phyloP scores from a whole-genome alignment of 92 coral and sea anemone genomes.

The Phenganax subtilis region DNA sequence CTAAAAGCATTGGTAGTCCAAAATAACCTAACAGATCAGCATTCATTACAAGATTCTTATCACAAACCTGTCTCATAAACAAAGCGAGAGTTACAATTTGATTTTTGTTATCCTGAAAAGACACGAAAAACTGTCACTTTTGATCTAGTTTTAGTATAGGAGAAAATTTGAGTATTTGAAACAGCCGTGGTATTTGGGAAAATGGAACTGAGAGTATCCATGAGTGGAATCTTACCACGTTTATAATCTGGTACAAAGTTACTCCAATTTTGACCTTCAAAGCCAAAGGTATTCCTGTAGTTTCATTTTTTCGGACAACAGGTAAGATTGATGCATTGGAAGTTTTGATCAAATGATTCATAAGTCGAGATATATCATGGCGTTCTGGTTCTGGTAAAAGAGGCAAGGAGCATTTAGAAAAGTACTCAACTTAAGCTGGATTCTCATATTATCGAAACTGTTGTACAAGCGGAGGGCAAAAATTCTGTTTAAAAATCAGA shows the following conservation, averaged over 20 bases:
- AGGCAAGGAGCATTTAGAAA: neutral
- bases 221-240: neutral
- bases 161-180: too few species aligned
- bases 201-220: neutral
- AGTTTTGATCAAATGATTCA: neutral
- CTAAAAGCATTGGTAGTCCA: neutral
- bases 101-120: slow-evolving; percentile 22
- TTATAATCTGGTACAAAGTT: neutral
- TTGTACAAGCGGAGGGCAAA: too few species aligned
- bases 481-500: too few species aligned
- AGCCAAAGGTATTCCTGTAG: neutral
- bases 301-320: neutral
- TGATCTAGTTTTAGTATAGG: too few species aligned
- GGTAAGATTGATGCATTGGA: slow-evolving; percentile 21
- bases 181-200: too few species aligned
- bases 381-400: neutral
- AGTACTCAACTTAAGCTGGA: neutral
- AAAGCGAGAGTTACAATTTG: slow-evolving; percentile 14
- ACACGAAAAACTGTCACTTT: neutral
- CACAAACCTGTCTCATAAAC: slow-evolving; percentile 28
- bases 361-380: neutral
- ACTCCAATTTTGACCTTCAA: slow-evolving; percentile 1
- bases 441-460: neutral
- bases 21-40: neutral
- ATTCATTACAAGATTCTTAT: neutral